Conservation (phyloP, 2,888 invertebrate genomes). For the Tipula confusa region DNA sequence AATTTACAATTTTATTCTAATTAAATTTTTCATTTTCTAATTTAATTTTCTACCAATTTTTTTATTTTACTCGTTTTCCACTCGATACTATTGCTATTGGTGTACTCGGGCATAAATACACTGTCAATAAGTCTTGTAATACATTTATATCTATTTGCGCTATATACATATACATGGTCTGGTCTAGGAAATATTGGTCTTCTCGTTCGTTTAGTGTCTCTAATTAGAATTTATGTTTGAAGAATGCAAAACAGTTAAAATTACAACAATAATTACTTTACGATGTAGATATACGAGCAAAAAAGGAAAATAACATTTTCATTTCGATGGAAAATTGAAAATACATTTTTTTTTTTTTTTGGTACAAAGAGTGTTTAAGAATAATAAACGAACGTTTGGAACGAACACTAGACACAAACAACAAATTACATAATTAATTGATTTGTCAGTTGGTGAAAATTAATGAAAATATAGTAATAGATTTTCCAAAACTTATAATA, state of each 20-base stretch:
- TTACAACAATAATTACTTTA: not conserved
- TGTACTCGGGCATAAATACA: not conserved
- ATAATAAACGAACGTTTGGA: not conserved
- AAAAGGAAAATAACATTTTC: not conserved
- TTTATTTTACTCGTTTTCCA: not conserved
- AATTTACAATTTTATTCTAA: not conserved
- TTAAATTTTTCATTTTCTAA: not conserved
- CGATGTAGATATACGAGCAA: not conserved
- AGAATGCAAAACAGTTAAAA: not conserved
- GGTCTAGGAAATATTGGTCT: not conserved
- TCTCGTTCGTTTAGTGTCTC: not conserved
- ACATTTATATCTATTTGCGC: no score
- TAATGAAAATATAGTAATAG: not conserved
- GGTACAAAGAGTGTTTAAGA: not conserved
- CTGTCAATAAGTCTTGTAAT: not conserved
- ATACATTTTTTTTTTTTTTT: not conserved
- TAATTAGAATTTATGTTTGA: not conserved
- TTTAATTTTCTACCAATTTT: not conserved
- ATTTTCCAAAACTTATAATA: not conserved
- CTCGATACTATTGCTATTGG: not conserved
- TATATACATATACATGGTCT: not conserved
- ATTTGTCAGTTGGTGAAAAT: not conserved
- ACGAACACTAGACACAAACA: no score
- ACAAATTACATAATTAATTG: slow-evolving; percentile 1
- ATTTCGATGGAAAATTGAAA: not conserved